Base-by-base conservation (phyloP, 2,888 invertebrate genomes). In the Nymphalis polychloros region DNA sequence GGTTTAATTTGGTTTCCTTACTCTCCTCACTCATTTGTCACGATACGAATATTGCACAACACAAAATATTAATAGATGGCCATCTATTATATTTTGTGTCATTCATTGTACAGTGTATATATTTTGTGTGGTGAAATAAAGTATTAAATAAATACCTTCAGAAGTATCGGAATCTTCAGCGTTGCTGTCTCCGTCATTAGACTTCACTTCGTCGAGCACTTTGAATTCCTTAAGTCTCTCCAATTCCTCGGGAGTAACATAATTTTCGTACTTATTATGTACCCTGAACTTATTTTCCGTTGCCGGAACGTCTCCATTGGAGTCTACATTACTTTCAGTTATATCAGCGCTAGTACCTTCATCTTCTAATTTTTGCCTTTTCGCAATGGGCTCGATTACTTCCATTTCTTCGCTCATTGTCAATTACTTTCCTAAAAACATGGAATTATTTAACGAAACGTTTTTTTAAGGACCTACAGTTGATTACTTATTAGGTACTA, bases 191-290 rank as follows among this genome's bases (percentile, higher is more conserved):
- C 88, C 90, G 64, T 92, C 91, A 27, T 90, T 86, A 0, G 88
- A 86, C 72, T 86, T 89, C 5, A 91, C 88, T 75, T 93, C 93
- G 69, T 93, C 93, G 63, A 93, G 75, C 1, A 93, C 89, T 70
- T 88, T 84, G 75, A 92, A 92, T 77, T 93, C 90, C 60, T 84
- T 79, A 6, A 93, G 77, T 63, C 81, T 84, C 47, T 89, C 83
- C 52, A 90, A 53, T 68, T 92, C 90, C 55, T 88, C 87, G 0
- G 77, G 75, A 10, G 78, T 84, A 1, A 89, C 83, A 63, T 79
- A 81, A 65, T 88, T 83, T 17, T 73, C 75, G 49, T 81, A 88
- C 63, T 83, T 84, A 50, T 81, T 79, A 6, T 80, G 76, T 17
- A 75, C 71, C 4, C 71, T 63, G 35, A 76, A 69, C 49, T 74